Evolutionary conservation across 1,140 invertebrate genomes (phyloP), one percentile per base, ranked within the genome.

Genomic region (Hypsibius dujardini): DNA sequence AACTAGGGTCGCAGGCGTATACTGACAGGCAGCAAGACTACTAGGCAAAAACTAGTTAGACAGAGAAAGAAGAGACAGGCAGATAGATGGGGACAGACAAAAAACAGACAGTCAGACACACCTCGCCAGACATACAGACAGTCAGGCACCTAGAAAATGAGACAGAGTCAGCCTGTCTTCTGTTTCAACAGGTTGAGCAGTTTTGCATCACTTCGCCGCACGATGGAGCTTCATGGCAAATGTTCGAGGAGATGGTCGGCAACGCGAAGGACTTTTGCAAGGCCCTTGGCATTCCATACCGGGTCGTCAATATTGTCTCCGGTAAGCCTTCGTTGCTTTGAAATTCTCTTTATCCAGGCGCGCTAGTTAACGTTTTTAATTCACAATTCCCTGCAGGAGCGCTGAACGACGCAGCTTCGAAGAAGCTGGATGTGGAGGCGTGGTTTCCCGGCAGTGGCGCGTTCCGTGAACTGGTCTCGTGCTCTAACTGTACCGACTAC

Each of bases 401-500:
- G 3, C 81, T 99, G 1, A 99, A 99, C 81, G 92, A 99, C 81
- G 95, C 96, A 46, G 96, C 96, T 69, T 85, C 95, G 0, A 99
- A 98, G 81, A 99, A 99, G 78, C 81, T 95, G 42, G 96, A 99
- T 81, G 81, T 99, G 56, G 96, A 99, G 82, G 95, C 92, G 0
- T 99, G 95, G 94, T 99, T 98, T 78, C 94, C 93, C 1, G 95
- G 92, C 14, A 15, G 46, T 75, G 73, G 83, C 2, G 92, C 94
- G 3, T 99, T 92, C 80, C 82, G 95, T 59, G 96, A 99, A 82
- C 83, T 99, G 62, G 96, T 99, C 0, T 98, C 95, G 0, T 98
- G 95, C 79, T 97, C 93, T 75, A 99, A 99, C 80, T 99, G 96
- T 79, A 81, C 95, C 1, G 96, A 99, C 80, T 99, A 99, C 81